phyloP scores from a whole-genome alignment of 1,140 invertebrate genomes.

The Cydia strobilella region DNA sequence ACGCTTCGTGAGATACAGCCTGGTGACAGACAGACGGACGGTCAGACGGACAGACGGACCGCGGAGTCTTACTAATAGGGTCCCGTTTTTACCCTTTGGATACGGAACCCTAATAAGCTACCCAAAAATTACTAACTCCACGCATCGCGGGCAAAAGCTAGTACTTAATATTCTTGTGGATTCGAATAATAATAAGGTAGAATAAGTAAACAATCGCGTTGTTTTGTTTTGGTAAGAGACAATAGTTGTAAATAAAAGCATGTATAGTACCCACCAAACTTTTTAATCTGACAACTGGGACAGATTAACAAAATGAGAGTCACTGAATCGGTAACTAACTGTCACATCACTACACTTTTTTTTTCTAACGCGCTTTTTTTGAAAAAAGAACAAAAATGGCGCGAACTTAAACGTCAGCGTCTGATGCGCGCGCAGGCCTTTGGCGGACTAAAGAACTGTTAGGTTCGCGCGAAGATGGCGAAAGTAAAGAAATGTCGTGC shows the following conservation, averaged over 20 bases:
- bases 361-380: neutral
- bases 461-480: neutral
- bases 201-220: neutral
- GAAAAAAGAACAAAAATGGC: constrained; percentile 1
- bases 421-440: neutral
- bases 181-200: neutral
- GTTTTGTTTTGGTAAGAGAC: neutral
- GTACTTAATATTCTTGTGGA: too few relatives aligned
- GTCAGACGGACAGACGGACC: too few relatives aligned
- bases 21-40: too few relatives aligned
- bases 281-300: neutral
- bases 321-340: constrained; percentile 23
- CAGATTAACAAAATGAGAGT: constrained; percentile 13
- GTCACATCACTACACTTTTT: constrained; percentile 29
- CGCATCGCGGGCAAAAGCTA: too few relatives aligned
- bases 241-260: neutral
- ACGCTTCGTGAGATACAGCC: too few relatives aligned
- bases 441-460: constrained; percentile 27
- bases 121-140: too few relatives aligned
- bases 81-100: too few relatives aligned
- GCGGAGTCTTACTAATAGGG: too few relatives aligned
- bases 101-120: too few relatives aligned
- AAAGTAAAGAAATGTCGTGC: constrained; percentile 23
- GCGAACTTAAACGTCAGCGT: neutral
- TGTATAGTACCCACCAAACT: constrained; percentile 12